Conservation (phyloP, 2,888 invertebrate species). For the Arge pagana region DNA sequence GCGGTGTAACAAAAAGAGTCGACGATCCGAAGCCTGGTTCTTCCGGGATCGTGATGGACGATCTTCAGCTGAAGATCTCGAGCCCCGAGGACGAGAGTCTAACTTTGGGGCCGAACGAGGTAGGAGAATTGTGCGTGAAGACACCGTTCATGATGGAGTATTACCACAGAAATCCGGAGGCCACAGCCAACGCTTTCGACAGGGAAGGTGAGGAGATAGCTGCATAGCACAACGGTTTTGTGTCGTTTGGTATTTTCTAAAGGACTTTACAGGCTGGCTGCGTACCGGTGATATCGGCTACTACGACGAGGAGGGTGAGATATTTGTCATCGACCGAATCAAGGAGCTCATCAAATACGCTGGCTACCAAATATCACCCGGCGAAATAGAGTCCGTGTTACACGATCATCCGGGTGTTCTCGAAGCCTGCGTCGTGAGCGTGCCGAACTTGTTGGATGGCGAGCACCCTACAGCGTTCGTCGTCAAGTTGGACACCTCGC, state of each 20-base stretch:
- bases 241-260: neutral
- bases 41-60: slow-evolving; percentile 33
- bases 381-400: slow-evolving; percentile 45
- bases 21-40: slow-evolving; percentile 32
- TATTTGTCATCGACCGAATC: slow-evolving; percentile 47
- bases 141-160: neutral
- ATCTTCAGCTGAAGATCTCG: slow-evolving; percentile 40
- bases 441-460: slow-evolving; percentile 40
- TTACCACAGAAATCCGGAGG: neutral
- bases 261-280: slow-evolving; percentile 42
- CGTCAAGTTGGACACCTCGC: neutral
- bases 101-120: slow-evolving; percentile 39
- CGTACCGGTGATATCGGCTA: slow-evolving; percentile 51
- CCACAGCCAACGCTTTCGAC: slow-evolving; percentile 28
- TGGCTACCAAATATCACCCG: slow-evolving; percentile 46
- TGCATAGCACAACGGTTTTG: neutral
- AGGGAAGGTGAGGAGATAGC: slow-evolving; percentile 37
- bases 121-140: slow-evolving; percentile 30
- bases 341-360: slow-evolving; percentile 50
- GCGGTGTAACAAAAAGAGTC: slow-evolving; percentile 27
- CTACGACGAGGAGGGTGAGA: slow-evolving; percentile 42
- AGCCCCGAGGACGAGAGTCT: slow-evolving; percentile 29
- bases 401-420: slow-evolving; percentile 40
- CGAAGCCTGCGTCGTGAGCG: slow-evolving; percentile 46
- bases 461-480: slow-evolving; percentile 50